These are phyloP conservation scores for Melieria crassipennis DNA, from an alignment of 2,888 invertebrate species.

Conservation along the genomic window DNA sequence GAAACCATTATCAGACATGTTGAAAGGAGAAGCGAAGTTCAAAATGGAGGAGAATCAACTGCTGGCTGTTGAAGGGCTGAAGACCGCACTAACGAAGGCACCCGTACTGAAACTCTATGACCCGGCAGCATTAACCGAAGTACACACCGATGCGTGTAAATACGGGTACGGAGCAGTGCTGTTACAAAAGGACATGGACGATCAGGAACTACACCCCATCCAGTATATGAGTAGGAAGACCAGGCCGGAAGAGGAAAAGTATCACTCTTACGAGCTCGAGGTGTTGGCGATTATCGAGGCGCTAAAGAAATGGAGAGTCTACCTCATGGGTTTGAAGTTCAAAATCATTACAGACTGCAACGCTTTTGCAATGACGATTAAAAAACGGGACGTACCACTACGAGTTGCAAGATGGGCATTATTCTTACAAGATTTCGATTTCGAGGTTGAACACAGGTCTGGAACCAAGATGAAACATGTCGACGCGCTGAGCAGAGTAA, in stretches of 20 bases:
- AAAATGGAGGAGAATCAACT: constrained; percentile 27
- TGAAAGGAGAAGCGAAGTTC: constrained; percentile 37
- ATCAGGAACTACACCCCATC: constrained; percentile 36
- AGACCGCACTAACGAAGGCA: constrained; percentile 25
- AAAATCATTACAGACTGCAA: constrained; percentile 37
- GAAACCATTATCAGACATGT: constrained; percentile 52
- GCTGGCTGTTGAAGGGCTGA: constrained; percentile 32
- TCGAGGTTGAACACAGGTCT: constrained; percentile 36
- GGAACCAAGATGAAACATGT: constrained; percentile 38
- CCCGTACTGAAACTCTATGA: constrained; percentile 39
- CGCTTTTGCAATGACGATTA: constrained; percentile 36
- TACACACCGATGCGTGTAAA: constrained; percentile 36
- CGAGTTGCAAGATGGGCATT: constrained; percentile 37
- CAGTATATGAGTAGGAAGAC: constrained; percentile 34
- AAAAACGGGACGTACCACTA: constrained; percentile 34
- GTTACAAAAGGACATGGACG: constrained; percentile 28
- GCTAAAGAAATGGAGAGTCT: constrained; percentile 28
- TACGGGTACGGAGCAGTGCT: constrained; percentile 37
- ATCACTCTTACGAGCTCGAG: constrained; percentile 28
- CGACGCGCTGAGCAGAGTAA: constrained; percentile 34
- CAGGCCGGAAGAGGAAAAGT: constrained; percentile 22
- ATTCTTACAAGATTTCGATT: constrained; percentile 38
- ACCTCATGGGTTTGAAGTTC: constrained; percentile 26
- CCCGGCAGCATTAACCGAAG: constrained; percentile 20
- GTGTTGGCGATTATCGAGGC: constrained; percentile 30